Conservation (phyloP, 1,140 invertebrate species). For the Neodiprion virginianus region DNA sequence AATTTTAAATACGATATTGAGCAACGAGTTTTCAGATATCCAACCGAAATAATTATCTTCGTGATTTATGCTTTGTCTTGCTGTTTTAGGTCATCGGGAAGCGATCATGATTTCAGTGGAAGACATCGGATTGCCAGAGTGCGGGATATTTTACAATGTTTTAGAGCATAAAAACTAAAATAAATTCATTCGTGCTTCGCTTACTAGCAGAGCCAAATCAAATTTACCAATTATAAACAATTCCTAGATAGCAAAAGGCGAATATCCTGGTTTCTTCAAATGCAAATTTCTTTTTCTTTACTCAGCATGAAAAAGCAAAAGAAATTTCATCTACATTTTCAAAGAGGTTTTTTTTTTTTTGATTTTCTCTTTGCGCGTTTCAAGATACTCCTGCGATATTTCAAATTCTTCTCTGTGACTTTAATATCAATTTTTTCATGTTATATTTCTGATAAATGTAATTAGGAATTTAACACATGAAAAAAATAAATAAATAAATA, state of each 20-base stretch:
- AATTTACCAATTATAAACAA: too few relatives aligned
- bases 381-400: background rate
- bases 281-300: conserved; percentile 10
- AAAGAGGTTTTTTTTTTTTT: conserved; percentile 22
- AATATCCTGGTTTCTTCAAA: background rate
- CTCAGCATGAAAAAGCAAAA: conserved; percentile 25
- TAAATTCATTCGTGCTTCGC: conserved; percentile 5
- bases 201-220: background rate
- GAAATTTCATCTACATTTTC: conserved; percentile 35
- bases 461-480: conserved; percentile 9
- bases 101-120: conserved; percentile 45
- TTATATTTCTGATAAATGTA: conserved; percentile 23
- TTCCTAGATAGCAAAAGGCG: background rate
- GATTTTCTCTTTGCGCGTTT: background rate
- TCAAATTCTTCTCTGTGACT: background rate
- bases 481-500: conserved; percentile 9
- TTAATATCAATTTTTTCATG: conserved; percentile 30
- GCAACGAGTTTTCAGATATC: too few relatives aligned
- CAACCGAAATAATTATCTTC: conserved; percentile 30
- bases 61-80: conserved; percentile 55
- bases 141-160: conserved; percentile 42
- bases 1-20: too few relatives aligned
- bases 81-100: conserved; percentile 50
- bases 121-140: conserved; percentile 36
- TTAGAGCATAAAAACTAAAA: conserved; percentile 17